Conservation (phyloP, 2,797 vertebrate genomes). For the Benthosema pterotum region DNA sequence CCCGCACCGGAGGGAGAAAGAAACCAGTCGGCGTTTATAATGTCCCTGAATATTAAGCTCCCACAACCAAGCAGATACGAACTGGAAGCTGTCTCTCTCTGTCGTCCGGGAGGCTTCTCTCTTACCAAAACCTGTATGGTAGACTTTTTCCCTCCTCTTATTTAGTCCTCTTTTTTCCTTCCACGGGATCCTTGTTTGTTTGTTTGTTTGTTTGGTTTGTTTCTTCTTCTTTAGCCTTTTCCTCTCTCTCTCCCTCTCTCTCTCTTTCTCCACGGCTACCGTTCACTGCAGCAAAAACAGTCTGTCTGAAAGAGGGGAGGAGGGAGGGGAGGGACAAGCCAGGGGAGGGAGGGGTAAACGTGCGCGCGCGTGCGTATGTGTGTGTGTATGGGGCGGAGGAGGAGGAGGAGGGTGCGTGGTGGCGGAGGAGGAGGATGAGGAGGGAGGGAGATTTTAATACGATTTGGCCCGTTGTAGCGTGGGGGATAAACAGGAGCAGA, state of each 20-base stretch:
- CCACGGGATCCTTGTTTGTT: conserved; percentile 66
- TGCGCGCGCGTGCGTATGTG: conserved; percentile 12
- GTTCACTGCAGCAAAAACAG: conserved; percentile 88
- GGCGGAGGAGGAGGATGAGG: conserved; percentile 16
- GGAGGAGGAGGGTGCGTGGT: not conserved
- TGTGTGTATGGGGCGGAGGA: not conserved
- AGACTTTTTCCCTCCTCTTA: conserved; percentile 53
- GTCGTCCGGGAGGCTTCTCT: conserved; percentile 48
- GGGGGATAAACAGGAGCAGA: conserved; percentile 77
- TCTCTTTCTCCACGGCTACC: conserved; percentile 74
- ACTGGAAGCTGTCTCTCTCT: no score
- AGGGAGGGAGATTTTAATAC: conserved; percentile 79
- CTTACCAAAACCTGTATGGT: conserved; percentile 36
- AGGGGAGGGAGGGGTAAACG: conserved; percentile 31
- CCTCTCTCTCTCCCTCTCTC: conserved; percentile 32
- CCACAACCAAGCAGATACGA: no score
- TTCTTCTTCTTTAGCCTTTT: conserved; percentile 5
- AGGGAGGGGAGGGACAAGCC: conserved; percentile 53
- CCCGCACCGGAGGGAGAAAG: conserved; percentile 7
- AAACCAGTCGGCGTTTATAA: conserved; percentile 32
- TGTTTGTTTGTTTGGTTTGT: conserved; percentile 61
- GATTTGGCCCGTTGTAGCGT: conserved; percentile 80
- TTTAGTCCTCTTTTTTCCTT: conserved; percentile 40
- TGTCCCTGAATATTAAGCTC: conserved; percentile 55
- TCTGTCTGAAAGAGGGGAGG: conserved; percentile 76